Evolutionary conservation across 2,113 vertebrate genomes (phyloP), one percentile per base, ranked within the genome.

Genomic region (Oryzias curvinotus): DNA sequence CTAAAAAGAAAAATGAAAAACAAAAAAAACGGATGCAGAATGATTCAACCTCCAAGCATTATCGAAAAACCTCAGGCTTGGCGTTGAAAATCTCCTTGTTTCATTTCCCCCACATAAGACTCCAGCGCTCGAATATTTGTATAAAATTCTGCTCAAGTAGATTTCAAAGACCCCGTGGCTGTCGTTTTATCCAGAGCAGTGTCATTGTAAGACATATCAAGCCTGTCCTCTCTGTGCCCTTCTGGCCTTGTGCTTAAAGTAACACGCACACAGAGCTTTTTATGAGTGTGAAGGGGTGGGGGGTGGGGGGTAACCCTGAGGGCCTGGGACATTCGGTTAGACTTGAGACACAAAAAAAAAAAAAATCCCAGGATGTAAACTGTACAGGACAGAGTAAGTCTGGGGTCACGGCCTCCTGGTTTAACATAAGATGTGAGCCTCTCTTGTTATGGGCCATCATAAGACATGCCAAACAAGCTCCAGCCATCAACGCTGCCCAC

Each of bases 311-410:
- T 56, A 23, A 53, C 61, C 77, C 85, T 53, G 44, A 58, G 74
- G 76, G 70, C 69, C 45, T 56, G 63, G 68, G 79, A 81, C 73
- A 76, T 82, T 84, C 79, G 85, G 68, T 82, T 79, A 73, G 80
- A 52, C 76, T 82, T 51, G 55, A 68, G 74, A 74, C 36, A 36
- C 7, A 36, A 36, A 36, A 36, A 36, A 36, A 36, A 36, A 30
- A 30, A 7, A 78, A 78, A 83, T 71, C 67, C 80, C 79, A 66
- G 85, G 86, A 84, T 83, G 80, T 87, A 89, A 87, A 89, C 84
- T 86, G 73, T 78, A 82, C 67, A 82, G 65, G 58, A 70, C 60
- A 21, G 77, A 85, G 62, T 73, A 74, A 78, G 82, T 77, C 68
- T 69, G 73, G 36, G 85, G 82, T 80, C 77, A 28, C 66, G 87